Percentiles rank a stretch among this genome's conserved stretches.
phyloP scores from a whole-genome alignment of 2,113 vertebrate genomes.

The Hippocampus zosterae region DNA sequence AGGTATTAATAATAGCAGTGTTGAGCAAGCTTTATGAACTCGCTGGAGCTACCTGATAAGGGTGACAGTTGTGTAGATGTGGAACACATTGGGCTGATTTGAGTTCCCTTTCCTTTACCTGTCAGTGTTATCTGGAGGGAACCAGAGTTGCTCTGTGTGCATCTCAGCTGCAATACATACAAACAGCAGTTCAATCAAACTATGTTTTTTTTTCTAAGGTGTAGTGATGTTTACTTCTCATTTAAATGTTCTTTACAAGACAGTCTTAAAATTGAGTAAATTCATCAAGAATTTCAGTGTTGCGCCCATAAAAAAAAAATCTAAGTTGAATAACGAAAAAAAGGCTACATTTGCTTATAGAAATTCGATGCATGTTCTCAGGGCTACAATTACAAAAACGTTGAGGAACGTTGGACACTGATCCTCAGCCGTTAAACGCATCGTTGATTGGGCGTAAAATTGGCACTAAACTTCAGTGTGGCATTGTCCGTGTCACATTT shows the following conservation, averaged over 20 bases:
- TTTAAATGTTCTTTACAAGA: too few relatives aligned
- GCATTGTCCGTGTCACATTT: constrained; percentile 54
- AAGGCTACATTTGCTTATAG: too few relatives aligned
- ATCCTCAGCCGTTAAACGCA: too few relatives aligned
- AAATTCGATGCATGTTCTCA: too few relatives aligned
- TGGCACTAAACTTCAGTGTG: constrained; percentile 5
- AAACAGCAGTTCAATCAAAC: constrained; percentile 19
- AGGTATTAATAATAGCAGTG: constrained; percentile 6
- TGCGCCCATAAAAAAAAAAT: too few relatives aligned
- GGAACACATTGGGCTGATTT: constrained; percentile 22
- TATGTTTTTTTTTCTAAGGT: background rate
- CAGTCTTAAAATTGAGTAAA: too few relatives aligned
- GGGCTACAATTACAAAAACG: too few relatives aligned
- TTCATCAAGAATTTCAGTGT: too few relatives aligned
- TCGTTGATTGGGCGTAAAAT: too few relatives aligned
- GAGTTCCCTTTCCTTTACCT: constrained; percentile 29
- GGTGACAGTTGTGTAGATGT: constrained; percentile 22
- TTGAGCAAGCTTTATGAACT: constrained; percentile 35
- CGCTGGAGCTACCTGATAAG: constrained; percentile 64
- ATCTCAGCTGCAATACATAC: constrained; percentile 35
- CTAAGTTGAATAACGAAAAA: too few relatives aligned
- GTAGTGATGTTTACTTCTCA: background rate
- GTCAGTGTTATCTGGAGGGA: constrained; percentile 51
- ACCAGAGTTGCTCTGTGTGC: constrained; percentile 39
- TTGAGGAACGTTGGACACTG: too few relatives aligned